phyloP scores from a whole-genome alignment of 2,113 vertebrate species.

The Nematolebias whitei region DNA sequence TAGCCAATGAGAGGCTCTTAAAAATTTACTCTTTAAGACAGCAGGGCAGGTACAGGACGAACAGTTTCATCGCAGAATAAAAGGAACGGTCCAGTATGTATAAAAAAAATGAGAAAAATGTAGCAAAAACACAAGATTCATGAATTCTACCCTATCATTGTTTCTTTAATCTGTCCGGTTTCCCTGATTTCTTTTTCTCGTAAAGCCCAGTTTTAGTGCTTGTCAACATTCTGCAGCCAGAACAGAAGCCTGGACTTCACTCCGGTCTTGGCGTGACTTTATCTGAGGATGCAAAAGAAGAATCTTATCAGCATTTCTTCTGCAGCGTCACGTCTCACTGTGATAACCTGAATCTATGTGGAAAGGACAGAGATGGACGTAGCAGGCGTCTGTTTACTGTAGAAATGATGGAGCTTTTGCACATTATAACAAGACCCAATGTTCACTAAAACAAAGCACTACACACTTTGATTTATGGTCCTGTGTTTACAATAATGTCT shows the following conservation, averaged over 20 bases:
- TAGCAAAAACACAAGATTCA: slow-evolving; percentile 48
- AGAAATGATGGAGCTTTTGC: slow-evolving; percentile 7
- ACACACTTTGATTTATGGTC: too few relatives aligned
- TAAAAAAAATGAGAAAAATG: background rate
- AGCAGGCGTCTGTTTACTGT: slow-evolving; percentile 18
- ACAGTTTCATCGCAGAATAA: slow-evolving; percentile 16
- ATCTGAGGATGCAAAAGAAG: slow-evolving; percentile 68
- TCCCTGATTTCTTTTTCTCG: slow-evolving; percentile 29
- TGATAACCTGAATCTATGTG: slow-evolving; percentile 54
- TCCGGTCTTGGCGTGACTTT: slow-evolving; percentile 55
- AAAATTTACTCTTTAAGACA: slow-evolving; percentile 23
- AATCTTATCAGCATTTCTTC: slow-evolving; percentile 78
- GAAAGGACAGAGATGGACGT: slow-evolving; percentile 31
- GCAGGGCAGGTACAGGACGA: slow-evolving; percentile 20
- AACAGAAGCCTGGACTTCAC: slow-evolving; percentile 55
- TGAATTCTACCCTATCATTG: slow-evolving; percentile 25
- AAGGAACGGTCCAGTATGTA: slow-evolving; percentile 13
- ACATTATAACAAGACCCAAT: background rate
- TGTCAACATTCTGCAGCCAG: slow-evolving; percentile 57
- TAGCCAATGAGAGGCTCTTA: slow-evolving; percentile 44
- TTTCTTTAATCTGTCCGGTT: slow-evolving; percentile 45
- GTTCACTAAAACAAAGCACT: too few relatives aligned
- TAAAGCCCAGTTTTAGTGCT: slow-evolving; percentile 62
- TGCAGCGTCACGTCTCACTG: slow-evolving; percentile 43
- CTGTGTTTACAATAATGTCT: too few relatives aligned